phyloP scores from a whole-genome alignment of 2,797 vertebrate species.

The Anguilla obscura region DNA sequence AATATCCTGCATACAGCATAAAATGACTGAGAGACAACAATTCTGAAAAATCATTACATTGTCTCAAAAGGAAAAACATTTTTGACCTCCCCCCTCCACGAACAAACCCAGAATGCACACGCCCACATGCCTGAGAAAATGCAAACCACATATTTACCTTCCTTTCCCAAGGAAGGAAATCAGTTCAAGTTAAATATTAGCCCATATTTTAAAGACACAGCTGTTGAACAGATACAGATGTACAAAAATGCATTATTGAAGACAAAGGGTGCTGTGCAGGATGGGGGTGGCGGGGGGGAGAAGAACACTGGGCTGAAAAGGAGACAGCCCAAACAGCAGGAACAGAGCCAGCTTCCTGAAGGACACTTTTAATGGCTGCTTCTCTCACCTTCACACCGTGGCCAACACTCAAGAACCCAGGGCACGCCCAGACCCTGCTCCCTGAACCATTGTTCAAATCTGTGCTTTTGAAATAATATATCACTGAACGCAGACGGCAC shows the following conservation, averaged over 20 bases:
- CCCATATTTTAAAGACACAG: not conserved
- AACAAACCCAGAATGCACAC: not conserved
- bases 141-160: not conserved
- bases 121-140: not conserved
- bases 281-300: not conserved
- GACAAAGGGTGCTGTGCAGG: not conserved
- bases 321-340: not conserved
- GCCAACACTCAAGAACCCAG: not conserved
- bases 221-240: slow-evolving; percentile 16
- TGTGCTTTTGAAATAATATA: not conserved
- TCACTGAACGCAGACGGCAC: not conserved
- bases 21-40: not conserved
- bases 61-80: not conserved
- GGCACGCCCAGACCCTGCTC: not conserved
- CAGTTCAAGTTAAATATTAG: not conserved
- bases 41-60: not conserved
- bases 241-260: not conserved
- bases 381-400: not conserved
- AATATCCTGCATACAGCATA: not conserved
- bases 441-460: not conserved
- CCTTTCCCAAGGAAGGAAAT: slow-evolving; percentile 10
- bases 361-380: not conserved
- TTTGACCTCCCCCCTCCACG: not conserved
- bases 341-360: not conserved
- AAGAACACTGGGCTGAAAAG: not conserved